Evolutionary conservation across 2,888 invertebrate genomes (phyloP).

Genomic region (Lagria hirta): DNA sequence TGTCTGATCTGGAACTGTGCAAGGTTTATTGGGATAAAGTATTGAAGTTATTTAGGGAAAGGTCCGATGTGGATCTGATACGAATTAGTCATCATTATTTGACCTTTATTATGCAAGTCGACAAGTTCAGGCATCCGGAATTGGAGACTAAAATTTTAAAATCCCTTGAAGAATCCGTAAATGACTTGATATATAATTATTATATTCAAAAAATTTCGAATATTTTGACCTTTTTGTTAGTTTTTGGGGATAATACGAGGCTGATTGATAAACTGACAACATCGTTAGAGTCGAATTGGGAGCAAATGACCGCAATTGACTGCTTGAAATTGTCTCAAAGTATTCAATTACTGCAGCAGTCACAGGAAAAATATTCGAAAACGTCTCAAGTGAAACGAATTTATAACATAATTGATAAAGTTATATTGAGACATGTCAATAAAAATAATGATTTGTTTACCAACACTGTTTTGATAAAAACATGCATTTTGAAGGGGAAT

Average conservation of each 20-base stretch:
- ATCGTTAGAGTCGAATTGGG: constrained; percentile 50
- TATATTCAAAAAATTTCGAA: constrained; percentile 52
- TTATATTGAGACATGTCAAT: constrained; percentile 29
- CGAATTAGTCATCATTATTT: constrained; percentile 58
- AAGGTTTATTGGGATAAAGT: constrained; percentile 56
- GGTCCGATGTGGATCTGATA: constrained; percentile 44
- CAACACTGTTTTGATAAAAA: neutral
- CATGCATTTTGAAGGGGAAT: neutral
- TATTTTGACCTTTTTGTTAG: constrained; percentile 53
- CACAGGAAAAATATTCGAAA: constrained; percentile 16
- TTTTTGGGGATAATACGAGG: constrained; percentile 49
- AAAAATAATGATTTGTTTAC: too few relatives aligned
- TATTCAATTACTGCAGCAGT: too few relatives aligned
- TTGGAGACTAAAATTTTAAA: constrained; percentile 55
- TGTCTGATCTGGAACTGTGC: constrained; percentile 54
- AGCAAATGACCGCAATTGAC: constrained; percentile 52
- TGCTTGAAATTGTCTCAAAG: constrained; percentile 54
- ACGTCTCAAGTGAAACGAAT: constrained; percentile 23
- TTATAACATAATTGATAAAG: constrained; percentile 24
- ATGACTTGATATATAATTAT: constrained; percentile 45
- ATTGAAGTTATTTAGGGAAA: constrained; percentile 45
- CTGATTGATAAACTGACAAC: constrained; percentile 50
- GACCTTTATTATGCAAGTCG: constrained; percentile 58
- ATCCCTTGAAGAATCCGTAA: constrained; percentile 49
- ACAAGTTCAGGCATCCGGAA: constrained; percentile 55